A percentile compares a stretch with the other conserved stretches of the same genome.
These are phyloP conservation scores for Corydoras maculifer DNA, from an alignment of 2,113 vertebrate species.

Conservation along the genomic window DNA sequence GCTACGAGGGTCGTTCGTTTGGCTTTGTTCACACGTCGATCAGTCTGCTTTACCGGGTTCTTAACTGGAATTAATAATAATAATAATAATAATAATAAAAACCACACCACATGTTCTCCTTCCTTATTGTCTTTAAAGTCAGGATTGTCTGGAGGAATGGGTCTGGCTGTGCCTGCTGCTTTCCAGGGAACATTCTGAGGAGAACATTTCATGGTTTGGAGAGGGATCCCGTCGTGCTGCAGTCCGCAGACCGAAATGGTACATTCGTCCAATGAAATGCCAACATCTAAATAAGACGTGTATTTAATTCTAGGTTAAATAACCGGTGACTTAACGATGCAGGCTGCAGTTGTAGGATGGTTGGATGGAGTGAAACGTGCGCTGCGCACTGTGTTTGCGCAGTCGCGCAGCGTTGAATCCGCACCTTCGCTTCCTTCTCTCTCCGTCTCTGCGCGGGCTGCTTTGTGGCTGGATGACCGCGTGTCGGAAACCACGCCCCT, in stretches of 20 bases:
- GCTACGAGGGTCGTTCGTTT: neutral
- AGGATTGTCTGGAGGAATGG: slow-evolving; percentile 4
- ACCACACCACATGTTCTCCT: too few relatives aligned
- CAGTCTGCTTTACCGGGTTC: too few relatives aligned
- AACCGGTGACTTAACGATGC: too few relatives aligned
- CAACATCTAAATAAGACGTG: neutral
- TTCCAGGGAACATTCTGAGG: slow-evolving; percentile 32
- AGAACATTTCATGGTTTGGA: slow-evolving; percentile 15
- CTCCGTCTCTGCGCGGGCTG: slow-evolving; percentile 57
- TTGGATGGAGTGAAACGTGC: too few relatives aligned
- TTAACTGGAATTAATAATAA: too few relatives aligned
- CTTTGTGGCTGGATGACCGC: slow-evolving; percentile 56
- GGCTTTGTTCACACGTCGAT: too few relatives aligned
- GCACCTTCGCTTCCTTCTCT: slow-evolving; percentile 22
- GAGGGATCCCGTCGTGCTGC: neutral
- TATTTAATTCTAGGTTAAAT: neutral
- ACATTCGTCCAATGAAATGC: slow-evolving; percentile 4
- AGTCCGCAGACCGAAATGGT: neutral
- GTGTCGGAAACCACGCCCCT: slow-evolving; percentile 59
- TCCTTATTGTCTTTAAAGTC: neutral
- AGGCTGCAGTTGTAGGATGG: too few relatives aligned
- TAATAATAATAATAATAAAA: too few relatives aligned
- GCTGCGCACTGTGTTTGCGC: too few relatives aligned
- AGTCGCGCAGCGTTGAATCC: neutral
- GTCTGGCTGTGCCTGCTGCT: slow-evolving; percentile 21